Base-by-base conservation (phyloP, 2,113 vertebrate species). In the Anseranas semipalmata region DNA sequence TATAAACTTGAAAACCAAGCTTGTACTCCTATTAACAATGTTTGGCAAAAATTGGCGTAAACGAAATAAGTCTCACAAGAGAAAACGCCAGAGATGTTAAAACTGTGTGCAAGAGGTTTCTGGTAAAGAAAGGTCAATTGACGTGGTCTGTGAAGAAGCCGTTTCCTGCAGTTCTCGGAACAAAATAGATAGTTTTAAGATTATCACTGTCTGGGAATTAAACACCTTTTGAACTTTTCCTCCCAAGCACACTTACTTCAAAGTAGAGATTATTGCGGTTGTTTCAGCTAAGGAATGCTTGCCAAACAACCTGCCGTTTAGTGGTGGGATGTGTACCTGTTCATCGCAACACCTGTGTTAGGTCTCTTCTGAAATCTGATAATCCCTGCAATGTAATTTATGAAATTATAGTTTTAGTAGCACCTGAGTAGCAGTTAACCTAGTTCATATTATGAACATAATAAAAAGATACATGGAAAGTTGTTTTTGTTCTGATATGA, bases 401-500 rank as follows among this genome's bases (percentile, higher is more conserved):
- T 92, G 37, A 72, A 65, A 66, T 92, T 67, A 73, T 9, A 67
- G 83, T 82, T 92, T 78, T 87, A 68, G 52, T 58, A 53, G 66
- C 43, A 37, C 27, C 73, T 66, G 77, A 82, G 86, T 15, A 73
- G 77, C 74, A 96, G 68, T 89, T 92, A 83, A 87, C 58, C 48
- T 74, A 53, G 14, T 82, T 95, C 20, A 1, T 22, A 22, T 77
- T 90, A 20, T 45, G 78, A 90, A 63, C 86, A 72, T 89, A 89
- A 92, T 65, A 48, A 90, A 90, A 68, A 37, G 56, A 87, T 75
- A 88, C 53, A 58, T 75, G 0, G 0, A 59, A 88, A 46, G 70
- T 85, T 96, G 73, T 14, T 96, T 95, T 84, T 91, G 70, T 90
- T 87, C 72, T 82, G 92, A 93, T 94, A 85, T 15, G 48, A 45